Evolutionary conservation across 2,888 invertebrate species (phyloP).

Genomic region (Drosophila prolongata): DNA sequence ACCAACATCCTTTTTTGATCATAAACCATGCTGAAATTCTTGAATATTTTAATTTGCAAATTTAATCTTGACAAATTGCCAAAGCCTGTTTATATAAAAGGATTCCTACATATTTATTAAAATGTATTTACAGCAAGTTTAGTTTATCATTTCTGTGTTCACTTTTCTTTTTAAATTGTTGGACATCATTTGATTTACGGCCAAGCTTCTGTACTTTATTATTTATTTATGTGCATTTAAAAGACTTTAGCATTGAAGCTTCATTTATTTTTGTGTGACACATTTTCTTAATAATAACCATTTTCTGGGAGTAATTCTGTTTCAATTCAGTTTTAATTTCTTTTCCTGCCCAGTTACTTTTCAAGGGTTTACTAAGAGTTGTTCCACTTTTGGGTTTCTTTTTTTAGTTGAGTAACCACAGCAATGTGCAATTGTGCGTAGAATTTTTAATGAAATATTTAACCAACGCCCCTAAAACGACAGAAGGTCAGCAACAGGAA

Average conservation of each 20-base stretch:
- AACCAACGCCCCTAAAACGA: constrained; percentile 13
- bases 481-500: constrained; percentile 14
- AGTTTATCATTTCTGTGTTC: constrained; percentile 3
- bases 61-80: constrained; percentile 21
- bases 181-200: constrained; percentile 29
- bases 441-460: constrained; percentile 60
- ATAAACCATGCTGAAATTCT: not conserved
- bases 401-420: constrained; percentile 15
- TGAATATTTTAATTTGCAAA: constrained; percentile 13
- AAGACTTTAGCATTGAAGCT: not conserved
- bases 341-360: not conserved
- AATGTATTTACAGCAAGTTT: constrained; percentile 13
- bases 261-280: constrained; percentile 1
- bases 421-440: constrained; percentile 42
- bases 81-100: constrained; percentile 1
- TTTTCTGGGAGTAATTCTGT: constrained; percentile 8
- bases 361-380: constrained; percentile 12
- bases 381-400: constrained; percentile 19
- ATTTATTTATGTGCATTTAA: constrained; percentile 15
- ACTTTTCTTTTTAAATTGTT: constrained; percentile 5
- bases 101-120: constrained; percentile 16
- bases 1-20: not conserved
- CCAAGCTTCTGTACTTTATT: not conserved
- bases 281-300: constrained; percentile 9
- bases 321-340: constrained; percentile 4